A percentile compares a stretch with the other conserved stretches of the same genome.
Evolutionary conservation across 2,113 vertebrate species (phyloP).

Genomic region (Siniperca knerii): DNA sequence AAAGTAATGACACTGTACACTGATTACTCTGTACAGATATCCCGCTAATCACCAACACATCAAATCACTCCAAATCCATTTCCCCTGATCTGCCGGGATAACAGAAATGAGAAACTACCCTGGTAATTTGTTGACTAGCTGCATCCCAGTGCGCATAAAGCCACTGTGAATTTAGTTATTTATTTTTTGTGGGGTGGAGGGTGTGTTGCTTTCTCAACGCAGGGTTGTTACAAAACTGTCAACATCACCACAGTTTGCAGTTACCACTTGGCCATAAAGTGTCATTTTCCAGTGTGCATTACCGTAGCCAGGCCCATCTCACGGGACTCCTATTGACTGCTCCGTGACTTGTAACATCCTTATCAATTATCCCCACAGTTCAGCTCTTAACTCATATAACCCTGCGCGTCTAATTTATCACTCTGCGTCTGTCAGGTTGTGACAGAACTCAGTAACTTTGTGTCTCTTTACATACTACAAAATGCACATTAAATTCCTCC

Average conservation of each 20-base stretch:
- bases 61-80: slow-evolving; percentile 37
- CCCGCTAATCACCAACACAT: slow-evolving; percentile 46
- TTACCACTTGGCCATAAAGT: slow-evolving; percentile 2
- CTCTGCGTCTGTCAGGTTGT: neutral
- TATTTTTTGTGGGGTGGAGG: neutral
- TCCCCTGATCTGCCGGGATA: slow-evolving; percentile 21
- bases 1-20: slow-evolving; percentile 7
- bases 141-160: neutral
- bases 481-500: neutral
- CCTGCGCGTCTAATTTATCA: slow-evolving; percentile 4
- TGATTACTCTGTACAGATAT: slow-evolving; percentile 13
- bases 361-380: slow-evolving; percentile 44
- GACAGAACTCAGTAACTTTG: neutral
- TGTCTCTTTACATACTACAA: neutral
- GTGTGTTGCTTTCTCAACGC: neutral
- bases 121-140: slow-evolving; percentile 10
- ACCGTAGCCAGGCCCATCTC: slow-evolving; percentile 2
- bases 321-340: slow-evolving; percentile 35
- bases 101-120: slow-evolving; percentile 21
- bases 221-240: slow-evolving; percentile 5
- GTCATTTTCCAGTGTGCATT: slow-evolving; percentile 20
- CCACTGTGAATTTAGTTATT: neutral
- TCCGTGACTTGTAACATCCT: slow-evolving; percentile 48
- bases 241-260: slow-evolving; percentile 15
- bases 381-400: slow-evolving; percentile 33